Evolutionary conservation across 1,140 invertebrate species (phyloP).

Genomic region (Trigoniulus corallinus): DNA sequence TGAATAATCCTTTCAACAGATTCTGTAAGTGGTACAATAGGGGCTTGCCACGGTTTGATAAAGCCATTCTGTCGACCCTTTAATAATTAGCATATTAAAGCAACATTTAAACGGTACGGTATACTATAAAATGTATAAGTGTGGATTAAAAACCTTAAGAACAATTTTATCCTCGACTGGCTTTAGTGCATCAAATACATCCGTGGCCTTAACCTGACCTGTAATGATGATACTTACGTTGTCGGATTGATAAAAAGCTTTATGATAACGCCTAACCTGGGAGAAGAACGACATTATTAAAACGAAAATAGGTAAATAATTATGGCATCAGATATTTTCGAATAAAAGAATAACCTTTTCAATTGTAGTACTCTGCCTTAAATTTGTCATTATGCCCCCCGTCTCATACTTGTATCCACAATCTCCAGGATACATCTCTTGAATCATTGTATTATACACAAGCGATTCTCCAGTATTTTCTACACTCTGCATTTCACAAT

Average conservation of each 20-base stretch:
- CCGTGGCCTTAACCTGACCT: slow-evolving; percentile 54
- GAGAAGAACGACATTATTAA: no score
- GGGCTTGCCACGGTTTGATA: slow-evolving; percentile 52
- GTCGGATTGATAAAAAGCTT: slow-evolving; percentile 73
- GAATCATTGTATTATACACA: slow-evolving; percentile 38
- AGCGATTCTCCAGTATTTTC: slow-evolving; percentile 61
- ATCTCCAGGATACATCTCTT: slow-evolving; percentile 54
- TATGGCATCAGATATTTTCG: slow-evolving; percentile 10
- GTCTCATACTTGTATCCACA: slow-evolving; percentile 71
- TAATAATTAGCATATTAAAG: slow-evolving; percentile 15
- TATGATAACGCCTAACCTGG: slow-evolving; percentile 60
- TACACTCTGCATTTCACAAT: slow-evolving; percentile 78
- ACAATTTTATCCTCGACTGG: slow-evolving; percentile 63
- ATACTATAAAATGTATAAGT: not conserved
- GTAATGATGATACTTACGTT: slow-evolving; percentile 71
- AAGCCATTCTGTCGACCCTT: slow-evolving; percentile 39
- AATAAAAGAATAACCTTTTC: slow-evolving; percentile 43
- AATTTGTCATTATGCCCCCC: slow-evolving; percentile 66
- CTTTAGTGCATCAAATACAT: slow-evolving; percentile 54
- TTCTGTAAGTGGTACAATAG: slow-evolving; percentile 42
- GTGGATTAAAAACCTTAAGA: slow-evolving; percentile 36
- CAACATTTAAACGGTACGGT: slow-evolving; percentile 5
- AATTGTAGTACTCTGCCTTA: slow-evolving; percentile 61
- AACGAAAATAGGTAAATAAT: no score
- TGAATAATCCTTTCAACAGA: slow-evolving; percentile 32